A percentile compares a stretch with the other conserved stretches of the same genome.
These are phyloP conservation scores for Hemiscyllium ocellatum DNA, from an alignment of 2,113 vertebrate genomes.

Conservation along the genomic window DNA sequence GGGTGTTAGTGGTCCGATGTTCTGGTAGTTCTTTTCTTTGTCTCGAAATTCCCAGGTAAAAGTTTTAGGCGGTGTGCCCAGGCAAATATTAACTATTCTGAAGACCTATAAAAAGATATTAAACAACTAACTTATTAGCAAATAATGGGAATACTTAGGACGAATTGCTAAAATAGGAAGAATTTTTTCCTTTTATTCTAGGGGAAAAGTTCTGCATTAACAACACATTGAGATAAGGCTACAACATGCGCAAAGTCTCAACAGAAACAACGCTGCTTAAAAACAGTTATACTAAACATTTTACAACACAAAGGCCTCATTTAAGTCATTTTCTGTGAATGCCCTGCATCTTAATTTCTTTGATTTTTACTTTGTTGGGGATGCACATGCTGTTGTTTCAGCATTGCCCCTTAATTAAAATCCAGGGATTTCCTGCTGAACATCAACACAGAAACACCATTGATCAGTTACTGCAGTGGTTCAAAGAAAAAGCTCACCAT, in stretches of 20 bases:
- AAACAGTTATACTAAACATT: background rate
- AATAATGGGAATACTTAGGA: background rate
- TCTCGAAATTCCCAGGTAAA: slow-evolving; percentile 95
- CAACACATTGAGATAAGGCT: background rate
- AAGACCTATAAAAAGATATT: slow-evolving; percentile 65
- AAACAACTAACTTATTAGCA: background rate
- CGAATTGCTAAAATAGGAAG: background rate
- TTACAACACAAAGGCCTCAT: too few species aligned
- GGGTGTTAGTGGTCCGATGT: slow-evolving; percentile 76
- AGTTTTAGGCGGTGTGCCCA: slow-evolving; percentile 85
- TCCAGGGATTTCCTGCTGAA: background rate
- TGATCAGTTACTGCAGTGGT: background rate
- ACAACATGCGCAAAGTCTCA: background rate
- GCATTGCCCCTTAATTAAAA: background rate
- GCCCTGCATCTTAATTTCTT: background rate
- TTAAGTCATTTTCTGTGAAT: background rate
- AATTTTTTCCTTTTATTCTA: background rate
- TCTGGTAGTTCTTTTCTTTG: slow-evolving; percentile 91
- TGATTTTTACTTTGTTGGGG: background rate
- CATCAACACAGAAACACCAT: background rate
- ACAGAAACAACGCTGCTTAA: background rate
- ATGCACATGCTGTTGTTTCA: background rate
- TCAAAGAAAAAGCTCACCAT: background rate
- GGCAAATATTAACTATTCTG: slow-evolving; percentile 83
- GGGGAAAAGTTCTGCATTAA: background rate